Base-by-base conservation (phyloP, 2,797 vertebrate species). In the Acrossocheilus wenchowensis region DNA sequence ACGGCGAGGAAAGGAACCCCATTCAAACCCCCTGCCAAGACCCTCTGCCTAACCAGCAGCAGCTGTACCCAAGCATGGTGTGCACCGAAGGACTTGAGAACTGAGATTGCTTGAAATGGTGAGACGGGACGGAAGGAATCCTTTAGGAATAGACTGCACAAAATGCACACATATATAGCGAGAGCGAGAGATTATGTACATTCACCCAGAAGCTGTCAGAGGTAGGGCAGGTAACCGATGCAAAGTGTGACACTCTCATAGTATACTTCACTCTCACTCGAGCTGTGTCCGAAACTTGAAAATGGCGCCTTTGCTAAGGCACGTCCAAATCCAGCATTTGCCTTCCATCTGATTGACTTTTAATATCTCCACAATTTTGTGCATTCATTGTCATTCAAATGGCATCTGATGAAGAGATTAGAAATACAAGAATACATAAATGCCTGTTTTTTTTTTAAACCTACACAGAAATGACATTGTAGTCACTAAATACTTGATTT, bases 71-170 rank as follows among this genome's bases (percentile, higher is more conserved):
- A 86, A 91, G 90, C 90, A 95, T 95, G 93, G 94, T 95, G 89
- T 95, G 95, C 0, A 92, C 94, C 1, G 95, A 96, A 89, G 94
- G 90, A 10, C 90, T 95, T 88, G 94, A 95, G 39, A 95, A 97
- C 93, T 97, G 93, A 96, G 89, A 68, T 71, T 45, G n/a, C 8
- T 34, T 60, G 62, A 79, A 81, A 4, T n/a, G 64, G 62, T 50
- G 19, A 68, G 48, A 36, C 72, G 11, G n/a, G 43, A 23, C 39
- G 5, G 23, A 19, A 6, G 48, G 30, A 15, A 14, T 39, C 41
- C 57, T 73, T 34, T 60, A 36, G 82, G 72, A 30, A 45, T 14
- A 84, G 64, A 57, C 73, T 64, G 75, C 57, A 52, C 71, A 80
- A 30, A 15, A 60, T 23, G 26, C 52, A 72, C 43, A 66, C 78